Evolutionary conservation across 2,888 invertebrate species (phyloP).

Genomic region (Eledone cirrhosa): DNA sequence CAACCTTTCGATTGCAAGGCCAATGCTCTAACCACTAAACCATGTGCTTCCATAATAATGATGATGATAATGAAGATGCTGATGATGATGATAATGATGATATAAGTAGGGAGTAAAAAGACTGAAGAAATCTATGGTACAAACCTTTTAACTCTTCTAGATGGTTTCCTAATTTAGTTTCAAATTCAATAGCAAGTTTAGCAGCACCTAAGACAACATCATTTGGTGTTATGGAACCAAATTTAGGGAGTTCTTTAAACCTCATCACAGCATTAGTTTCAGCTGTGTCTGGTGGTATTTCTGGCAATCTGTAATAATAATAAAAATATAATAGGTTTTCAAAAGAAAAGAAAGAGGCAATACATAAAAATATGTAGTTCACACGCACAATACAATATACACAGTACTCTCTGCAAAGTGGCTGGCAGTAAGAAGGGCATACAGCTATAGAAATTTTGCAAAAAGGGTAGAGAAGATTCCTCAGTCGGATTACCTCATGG

Average conservation of each 20-base stretch:
- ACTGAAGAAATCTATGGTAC: neutral
- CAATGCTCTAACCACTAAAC: no score
- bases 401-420: no score
- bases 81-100: no score
- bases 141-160: conserved; percentile 63
- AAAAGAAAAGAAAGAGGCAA: neutral
- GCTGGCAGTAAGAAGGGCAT: no score
- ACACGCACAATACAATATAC: no score
- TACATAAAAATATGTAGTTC: neutral
- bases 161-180: conserved; percentile 77
- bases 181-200: conserved; percentile 82
- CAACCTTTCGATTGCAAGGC: no score
- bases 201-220: conserved; percentile 82
- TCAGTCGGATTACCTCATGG: no score
- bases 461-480: no score
- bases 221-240: conserved; percentile 81
- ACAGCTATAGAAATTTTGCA: no score
- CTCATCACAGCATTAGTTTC: conserved; percentile 80
- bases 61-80: no score
- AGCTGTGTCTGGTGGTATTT: conserved; percentile 75
- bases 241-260: conserved; percentile 78
- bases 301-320: conserved; percentile 68
- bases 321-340: neutral
- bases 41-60: no score
- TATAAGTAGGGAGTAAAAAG: neutral